Evolutionary conservation across 2,888 invertebrate species (phyloP).

Genomic region (Himalopsyche japonica): DNA sequence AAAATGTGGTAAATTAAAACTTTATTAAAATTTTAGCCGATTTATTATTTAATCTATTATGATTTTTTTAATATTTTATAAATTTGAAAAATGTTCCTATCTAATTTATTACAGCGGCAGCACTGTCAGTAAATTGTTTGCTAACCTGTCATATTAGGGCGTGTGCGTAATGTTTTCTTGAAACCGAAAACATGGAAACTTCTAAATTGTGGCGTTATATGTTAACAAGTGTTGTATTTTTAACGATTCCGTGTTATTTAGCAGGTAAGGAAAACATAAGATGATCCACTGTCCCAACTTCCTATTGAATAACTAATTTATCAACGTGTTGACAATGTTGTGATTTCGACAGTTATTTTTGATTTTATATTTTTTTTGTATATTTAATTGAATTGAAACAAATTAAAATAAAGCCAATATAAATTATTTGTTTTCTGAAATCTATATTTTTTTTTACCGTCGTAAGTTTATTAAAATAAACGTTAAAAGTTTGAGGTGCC

Average conservation of each 20-base stretch:
- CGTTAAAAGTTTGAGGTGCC: neutral
- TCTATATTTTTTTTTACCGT: no score
- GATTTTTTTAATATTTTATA: no score
- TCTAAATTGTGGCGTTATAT: slow-evolving; percentile 8
- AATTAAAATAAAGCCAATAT: no score
- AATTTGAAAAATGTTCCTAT: no score
- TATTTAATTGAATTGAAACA: neutral
- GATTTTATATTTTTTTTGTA: neutral
- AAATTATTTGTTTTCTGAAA: no score
- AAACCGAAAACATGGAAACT: slow-evolving; percentile 16
- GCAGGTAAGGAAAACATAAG: neutral
- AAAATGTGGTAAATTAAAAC: no score
- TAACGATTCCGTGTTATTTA: neutral
- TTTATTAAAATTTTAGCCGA: no score
- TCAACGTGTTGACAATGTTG: neutral
- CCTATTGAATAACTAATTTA: neutral
- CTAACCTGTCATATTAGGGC: slow-evolving; percentile 23
- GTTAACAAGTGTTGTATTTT: neutral
- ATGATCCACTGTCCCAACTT: neutral
- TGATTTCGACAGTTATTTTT: neutral
- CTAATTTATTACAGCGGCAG: neutral
- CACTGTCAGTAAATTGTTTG: neutral
- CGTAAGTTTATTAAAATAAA: no score
- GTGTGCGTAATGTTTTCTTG: slow-evolving; percentile 28
- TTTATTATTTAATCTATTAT: no score